phyloP scores from a whole-genome alignment of 2,797 vertebrate species.

The Poeciliopsis turneri region DNA sequence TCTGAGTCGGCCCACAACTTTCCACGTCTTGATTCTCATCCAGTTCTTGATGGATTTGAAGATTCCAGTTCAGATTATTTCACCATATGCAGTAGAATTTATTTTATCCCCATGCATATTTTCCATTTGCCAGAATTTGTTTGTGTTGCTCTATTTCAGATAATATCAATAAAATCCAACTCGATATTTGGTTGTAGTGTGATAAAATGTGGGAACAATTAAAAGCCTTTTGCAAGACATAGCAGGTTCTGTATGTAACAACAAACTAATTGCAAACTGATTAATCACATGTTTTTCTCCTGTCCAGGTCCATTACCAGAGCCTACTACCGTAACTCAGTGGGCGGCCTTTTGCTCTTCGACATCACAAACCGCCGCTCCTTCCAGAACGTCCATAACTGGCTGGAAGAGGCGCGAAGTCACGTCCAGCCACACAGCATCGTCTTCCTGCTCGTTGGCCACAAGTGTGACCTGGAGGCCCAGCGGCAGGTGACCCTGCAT shows the following conservation, averaged over 20 bases:
- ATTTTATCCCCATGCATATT: neutral
- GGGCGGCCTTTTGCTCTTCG: slow-evolving; percentile 95
- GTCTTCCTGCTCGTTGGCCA: slow-evolving; percentile 97
- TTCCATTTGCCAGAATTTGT: neutral
- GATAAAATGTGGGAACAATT: neutral
- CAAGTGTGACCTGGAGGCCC: slow-evolving; percentile 95
- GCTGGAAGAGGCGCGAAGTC: slow-evolving; percentile 96
- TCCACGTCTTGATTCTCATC: neutral
- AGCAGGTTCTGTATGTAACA: neutral
- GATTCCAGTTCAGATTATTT: neutral
- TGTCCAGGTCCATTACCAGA: slow-evolving; percentile 92
- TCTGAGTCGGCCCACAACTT: neutral
- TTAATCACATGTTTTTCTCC: neutral
- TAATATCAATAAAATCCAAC: neutral
- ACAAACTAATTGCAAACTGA: neutral
- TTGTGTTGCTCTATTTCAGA: neutral
- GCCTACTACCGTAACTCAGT: slow-evolving; percentile 99
- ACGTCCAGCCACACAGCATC: slow-evolving; percentile 96
- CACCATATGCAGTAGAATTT: too few relatives aligned
- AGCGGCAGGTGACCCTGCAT: slow-evolving; percentile 89
- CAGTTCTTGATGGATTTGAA: neutral
- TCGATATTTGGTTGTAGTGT: neutral
- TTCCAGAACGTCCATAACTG: slow-evolving; percentile 99
- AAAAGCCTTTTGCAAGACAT: neutral
- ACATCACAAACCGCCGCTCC: slow-evolving; percentile 97